A percentile compares a stretch with the other conserved stretches of the same genome.
These are phyloP conservation scores for Athalia cordata DNA, from an alignment of 2,888 invertebrate species.

Conservation along the genomic window DNA sequence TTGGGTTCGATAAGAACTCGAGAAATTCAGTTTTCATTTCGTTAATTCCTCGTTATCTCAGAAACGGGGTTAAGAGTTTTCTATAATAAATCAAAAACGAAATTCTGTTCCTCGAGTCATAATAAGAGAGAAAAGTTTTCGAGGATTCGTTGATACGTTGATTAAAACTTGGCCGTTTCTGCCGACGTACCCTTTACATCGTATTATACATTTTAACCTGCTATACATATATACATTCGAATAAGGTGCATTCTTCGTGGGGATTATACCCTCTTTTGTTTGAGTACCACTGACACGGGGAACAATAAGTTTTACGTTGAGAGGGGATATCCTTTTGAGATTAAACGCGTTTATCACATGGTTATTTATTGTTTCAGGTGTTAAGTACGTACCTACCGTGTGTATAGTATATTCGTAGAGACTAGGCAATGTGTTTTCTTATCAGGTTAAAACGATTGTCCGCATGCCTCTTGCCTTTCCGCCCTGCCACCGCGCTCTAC, in stretches of 20 bases:
- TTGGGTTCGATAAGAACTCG: no score
- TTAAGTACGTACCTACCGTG: not conserved
- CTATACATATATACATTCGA: no score
- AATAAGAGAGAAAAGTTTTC: no score
- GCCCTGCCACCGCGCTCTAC: not conserved
- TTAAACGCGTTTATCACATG: constrained; percentile 20
- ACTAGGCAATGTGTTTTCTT: constrained; percentile 1
- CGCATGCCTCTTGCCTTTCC: not conserved
- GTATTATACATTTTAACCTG: no score
- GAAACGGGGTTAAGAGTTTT: no score
- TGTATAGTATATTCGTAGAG: not conserved
- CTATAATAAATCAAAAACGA: no score
- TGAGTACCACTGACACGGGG: not conserved
- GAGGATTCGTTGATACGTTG: no score
- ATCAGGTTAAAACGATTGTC: constrained; percentile 10
- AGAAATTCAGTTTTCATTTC: no score
- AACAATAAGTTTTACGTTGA: not conserved
- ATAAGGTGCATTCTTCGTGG: not conserved
- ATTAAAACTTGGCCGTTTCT: no score
- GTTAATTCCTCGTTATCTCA: not conserved
- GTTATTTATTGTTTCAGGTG: constrained; percentile 14
- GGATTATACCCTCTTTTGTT: not conserved
- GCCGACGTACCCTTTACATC: not conserved
- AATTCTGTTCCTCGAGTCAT: no score
- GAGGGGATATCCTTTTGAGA: constrained; percentile 19